These are phyloP conservation scores for Pluvianellus socialis DNA, from an alignment of 2,113 vertebrate species.

Conservation along the genomic window DNA sequence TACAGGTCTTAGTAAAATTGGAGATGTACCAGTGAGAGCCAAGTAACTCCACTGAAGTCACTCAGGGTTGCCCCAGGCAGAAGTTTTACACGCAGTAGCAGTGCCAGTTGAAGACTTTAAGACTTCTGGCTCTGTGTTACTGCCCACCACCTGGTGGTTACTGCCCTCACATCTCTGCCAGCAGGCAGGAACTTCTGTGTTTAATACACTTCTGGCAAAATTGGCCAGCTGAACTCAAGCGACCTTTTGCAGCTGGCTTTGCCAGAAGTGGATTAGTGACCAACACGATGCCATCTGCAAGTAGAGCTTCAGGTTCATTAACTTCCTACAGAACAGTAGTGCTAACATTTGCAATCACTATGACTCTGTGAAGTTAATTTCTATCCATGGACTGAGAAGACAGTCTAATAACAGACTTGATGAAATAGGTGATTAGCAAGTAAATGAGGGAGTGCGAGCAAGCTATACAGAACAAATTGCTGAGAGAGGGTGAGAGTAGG, in stretches of 20 bases:
- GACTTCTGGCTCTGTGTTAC: background rate
- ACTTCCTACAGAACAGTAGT: background rate
- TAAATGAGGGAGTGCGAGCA: background rate
- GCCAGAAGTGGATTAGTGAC: background rate
- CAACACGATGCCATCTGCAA: background rate
- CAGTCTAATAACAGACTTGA: background rate
- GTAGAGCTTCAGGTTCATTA: background rate
- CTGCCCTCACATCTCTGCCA: background rate
- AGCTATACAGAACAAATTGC: background rate
- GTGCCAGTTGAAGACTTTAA: background rate
- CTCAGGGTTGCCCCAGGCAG: background rate
- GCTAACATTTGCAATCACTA: background rate
- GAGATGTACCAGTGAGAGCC: background rate
- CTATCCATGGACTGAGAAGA: background rate
- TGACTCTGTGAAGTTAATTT: background rate
- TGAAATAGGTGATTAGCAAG: background rate
- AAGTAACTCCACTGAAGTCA: background rate
- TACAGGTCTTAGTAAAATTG: background rate
- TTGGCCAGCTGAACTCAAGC: background rate
- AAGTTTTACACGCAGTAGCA: background rate
- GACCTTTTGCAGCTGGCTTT: background rate
- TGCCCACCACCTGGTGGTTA: background rate
- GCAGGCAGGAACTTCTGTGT: background rate
- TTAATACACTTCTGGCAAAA: background rate
- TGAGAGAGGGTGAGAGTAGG: background rate